Evolutionary conservation across 2,113 vertebrate genomes (phyloP).

Genomic region (Caracal caracal): DNA sequence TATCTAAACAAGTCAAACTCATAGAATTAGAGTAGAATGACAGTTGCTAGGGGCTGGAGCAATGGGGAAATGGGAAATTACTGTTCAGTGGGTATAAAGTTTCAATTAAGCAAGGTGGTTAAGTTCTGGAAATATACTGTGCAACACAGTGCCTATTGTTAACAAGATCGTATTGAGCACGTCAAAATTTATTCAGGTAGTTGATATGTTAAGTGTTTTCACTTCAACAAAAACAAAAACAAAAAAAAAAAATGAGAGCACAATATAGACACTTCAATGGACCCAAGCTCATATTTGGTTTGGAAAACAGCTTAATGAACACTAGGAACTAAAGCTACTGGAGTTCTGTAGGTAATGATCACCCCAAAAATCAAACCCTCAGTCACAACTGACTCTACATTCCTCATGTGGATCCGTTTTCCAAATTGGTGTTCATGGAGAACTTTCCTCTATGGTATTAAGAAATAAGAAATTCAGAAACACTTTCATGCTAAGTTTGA

Average conservation of each 20-base stretch:
- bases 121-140: not conserved
- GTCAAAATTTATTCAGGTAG: not conserved
- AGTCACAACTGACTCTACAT: not conserved
- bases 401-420: not conserved
- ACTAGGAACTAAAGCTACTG: not conserved
- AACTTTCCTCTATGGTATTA: not conserved
- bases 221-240: not conserved
- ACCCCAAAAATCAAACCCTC: not conserved
- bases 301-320: not conserved
- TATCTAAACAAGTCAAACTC: not conserved
- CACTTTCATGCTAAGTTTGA: not conserved
- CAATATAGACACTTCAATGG: not conserved
- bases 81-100: not conserved
- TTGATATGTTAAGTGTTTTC: not conserved
- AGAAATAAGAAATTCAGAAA: not conserved
- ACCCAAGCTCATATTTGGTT: not conserved
- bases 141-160: not conserved
- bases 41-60: not conserved
- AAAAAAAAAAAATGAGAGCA: not conserved
- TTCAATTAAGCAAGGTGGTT: not conserved
- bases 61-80: not conserved
- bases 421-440: not conserved
- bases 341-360: not conserved
- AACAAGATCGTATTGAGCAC: not conserved
- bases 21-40: not conserved